Conservation (phyloP, 2,113 vertebrate genomes). For the Nannobrachium achirus region DNA sequence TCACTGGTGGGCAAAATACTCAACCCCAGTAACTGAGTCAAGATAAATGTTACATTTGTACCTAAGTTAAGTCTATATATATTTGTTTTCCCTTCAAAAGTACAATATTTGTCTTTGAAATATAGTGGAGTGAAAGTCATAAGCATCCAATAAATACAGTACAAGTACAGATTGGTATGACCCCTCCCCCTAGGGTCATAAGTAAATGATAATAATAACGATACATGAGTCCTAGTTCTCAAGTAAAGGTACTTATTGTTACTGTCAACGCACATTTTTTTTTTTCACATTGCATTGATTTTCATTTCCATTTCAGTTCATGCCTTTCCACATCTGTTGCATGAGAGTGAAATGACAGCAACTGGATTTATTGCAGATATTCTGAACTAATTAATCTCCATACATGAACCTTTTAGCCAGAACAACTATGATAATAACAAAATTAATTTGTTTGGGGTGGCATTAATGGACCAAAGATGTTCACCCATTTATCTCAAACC, state of each 20-base stretch:
- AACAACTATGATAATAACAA: background rate
- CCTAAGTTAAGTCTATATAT: no score
- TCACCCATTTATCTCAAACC: background rate
- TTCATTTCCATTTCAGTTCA: slow-evolving; percentile 38
- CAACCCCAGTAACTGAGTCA: slow-evolving; percentile 1
- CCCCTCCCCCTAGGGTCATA: no score
- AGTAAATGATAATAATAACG: no score
- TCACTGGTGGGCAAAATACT: slow-evolving; percentile 28
- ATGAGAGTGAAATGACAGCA: slow-evolving; percentile 39
- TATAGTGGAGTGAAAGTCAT: no score
- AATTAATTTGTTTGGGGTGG: slow-evolving; percentile 1
- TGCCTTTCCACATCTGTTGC: slow-evolving; percentile 11
- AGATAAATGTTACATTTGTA: no score
- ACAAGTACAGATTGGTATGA: no score
- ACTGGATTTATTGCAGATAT: slow-evolving; percentile 34
- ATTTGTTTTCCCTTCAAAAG: no score
- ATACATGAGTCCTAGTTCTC: no score
- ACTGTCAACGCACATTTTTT: slow-evolving; percentile 15
- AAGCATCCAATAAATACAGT: no score
- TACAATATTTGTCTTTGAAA: no score
- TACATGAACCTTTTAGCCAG: slow-evolving; percentile 3
- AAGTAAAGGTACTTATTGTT: no score
- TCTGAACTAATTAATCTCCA: slow-evolving; percentile 27
- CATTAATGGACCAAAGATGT: background rate
- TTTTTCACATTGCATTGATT: slow-evolving; percentile 56